Evolutionary conservation across 2,888 invertebrate genomes (phyloP), one percentile per base, ranked within the genome.

Genomic region (Caenorhabditis sp.): DNA sequence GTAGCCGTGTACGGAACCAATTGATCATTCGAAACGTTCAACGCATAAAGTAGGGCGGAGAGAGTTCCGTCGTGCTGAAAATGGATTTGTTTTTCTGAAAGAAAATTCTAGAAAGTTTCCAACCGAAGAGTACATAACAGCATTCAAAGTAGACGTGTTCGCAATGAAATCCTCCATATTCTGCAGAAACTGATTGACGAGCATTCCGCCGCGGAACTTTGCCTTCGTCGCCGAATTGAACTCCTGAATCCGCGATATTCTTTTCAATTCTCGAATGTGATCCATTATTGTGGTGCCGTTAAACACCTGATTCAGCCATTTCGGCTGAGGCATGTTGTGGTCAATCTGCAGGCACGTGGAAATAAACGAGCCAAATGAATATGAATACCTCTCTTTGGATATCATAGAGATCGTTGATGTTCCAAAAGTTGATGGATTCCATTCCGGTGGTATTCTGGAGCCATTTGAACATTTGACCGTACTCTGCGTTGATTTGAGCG

Each of bases 381-480:
- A n/a, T n/a, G n/a, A n/a, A n/a, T n/a, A 81, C 82, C 63, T 83
- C 83, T 74, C 79, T 75, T 11, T 58, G 58, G 27, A 83, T 80
- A 43, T 81, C 79, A 65, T 81, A 77, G 2, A 83, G 41, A 17
- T 79, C 71, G 27, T 79, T 78, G 26, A 81, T 79, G 46, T 81
- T 81, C 46, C 53, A 62, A 35, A 79, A 76, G 27, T 63, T 56
- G 11, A 82, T 59, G 2, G 41, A 39, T 35, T 61, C 66, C 61
- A 79, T 77, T 48, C 79, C 79, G 11, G 79, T 77, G 0, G 41
- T 50, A 46, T 70, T 71, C 53, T 65, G 63, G n/a, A 76, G 55
- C 62, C 59, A 71, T 20, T 39, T 63, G 70, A 76, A 76, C 53
- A 76, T 71, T 41, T 48, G 58, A 13, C 43, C 53, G 20, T 62